Evolutionary conservation across 92 coral and sea anemone genomes (phyloP).

Genomic region (Virgularia gustaviana): DNA sequence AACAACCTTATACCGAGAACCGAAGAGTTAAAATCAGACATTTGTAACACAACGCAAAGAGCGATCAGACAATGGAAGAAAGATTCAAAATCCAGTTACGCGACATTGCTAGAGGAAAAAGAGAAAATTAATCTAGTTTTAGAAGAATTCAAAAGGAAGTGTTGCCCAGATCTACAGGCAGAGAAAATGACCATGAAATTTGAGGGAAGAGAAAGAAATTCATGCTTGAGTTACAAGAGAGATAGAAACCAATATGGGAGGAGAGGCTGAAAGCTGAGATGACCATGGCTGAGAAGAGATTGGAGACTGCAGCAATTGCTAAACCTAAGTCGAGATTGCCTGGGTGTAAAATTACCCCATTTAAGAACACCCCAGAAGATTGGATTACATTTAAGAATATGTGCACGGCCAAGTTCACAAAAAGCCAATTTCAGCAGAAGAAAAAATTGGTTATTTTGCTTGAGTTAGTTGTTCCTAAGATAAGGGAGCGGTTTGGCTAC

Average conservation of each 20-base stretch:
- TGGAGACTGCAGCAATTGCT: conserved; percentile 45
- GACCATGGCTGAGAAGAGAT: conserved; percentile 28
- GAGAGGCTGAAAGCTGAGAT: conserved; percentile 43
- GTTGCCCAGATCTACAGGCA: conserved; percentile 19
- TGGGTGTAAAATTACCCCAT: conserved; percentile 45
- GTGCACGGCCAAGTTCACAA: too few species aligned
- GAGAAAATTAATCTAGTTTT: conserved; percentile 22
- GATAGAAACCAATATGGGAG: conserved; percentile 38
- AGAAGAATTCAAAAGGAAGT: conserved; percentile 15
- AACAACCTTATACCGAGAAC: conserved; percentile 39
- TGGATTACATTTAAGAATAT: too few species aligned
- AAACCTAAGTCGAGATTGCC: conserved; percentile 35
- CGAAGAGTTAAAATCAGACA: conserved; percentile 46
- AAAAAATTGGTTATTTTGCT: too few species aligned
- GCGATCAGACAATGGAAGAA: too few species aligned
- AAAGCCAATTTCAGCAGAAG: too few species aligned
- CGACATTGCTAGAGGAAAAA: conserved; percentile 46
- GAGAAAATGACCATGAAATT: conserved; percentile 36
- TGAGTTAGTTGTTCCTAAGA: too few species aligned
- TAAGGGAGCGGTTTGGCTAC: too few species aligned
- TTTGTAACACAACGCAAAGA: conserved; percentile 28
- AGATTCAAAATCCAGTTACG: conserved; percentile 33
- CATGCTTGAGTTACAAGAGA: conserved; percentile 42
- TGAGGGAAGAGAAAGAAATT: conserved; percentile 40
- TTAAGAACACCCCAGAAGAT: conserved; percentile 43